phyloP scores from a whole-genome alignment of 2,888 invertebrate genomes.

The Malacosoma neustria region DNA sequence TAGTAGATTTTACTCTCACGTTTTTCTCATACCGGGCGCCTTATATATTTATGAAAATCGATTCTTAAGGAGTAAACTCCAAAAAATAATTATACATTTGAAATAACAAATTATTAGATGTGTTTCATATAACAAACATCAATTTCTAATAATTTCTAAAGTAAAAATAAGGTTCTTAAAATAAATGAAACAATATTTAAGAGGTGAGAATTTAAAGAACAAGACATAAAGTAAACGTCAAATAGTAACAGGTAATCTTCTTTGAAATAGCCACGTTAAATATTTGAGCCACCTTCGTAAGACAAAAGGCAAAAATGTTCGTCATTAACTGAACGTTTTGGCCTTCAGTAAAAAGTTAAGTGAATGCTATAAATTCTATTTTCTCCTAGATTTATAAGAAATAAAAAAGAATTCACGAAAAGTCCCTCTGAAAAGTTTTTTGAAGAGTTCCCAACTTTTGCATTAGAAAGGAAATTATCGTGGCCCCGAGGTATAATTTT shows the following conservation, averaged over 20 bases:
- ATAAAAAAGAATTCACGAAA: slow-evolving; percentile 38
- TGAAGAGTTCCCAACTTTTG: slow-evolving; percentile 43
- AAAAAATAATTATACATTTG: too few relatives aligned
- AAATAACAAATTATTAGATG: too few relatives aligned
- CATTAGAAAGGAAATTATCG: slow-evolving; percentile 59
- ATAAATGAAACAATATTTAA: not conserved
- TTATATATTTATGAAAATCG: too few relatives aligned
- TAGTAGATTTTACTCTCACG: too few relatives aligned
- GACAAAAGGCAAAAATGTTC: slow-evolving; percentile 16
- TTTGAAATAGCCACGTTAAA: slow-evolving; percentile 2
- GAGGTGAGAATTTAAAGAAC: not conserved
- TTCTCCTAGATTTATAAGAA: slow-evolving; percentile 41
- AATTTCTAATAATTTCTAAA: too few relatives aligned
- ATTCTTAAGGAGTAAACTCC: too few relatives aligned
- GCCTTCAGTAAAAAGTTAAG: slow-evolving; percentile 25
- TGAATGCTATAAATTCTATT: slow-evolving; percentile 39
- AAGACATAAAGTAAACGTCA: slow-evolving; percentile 1
- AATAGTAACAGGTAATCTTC: slow-evolving; percentile 4
- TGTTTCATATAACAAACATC: too few relatives aligned
- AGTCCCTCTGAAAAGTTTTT: slow-evolving; percentile 31
- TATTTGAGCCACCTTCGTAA: slow-evolving; percentile 4
- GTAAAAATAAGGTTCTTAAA: not conserved
- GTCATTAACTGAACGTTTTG: slow-evolving; percentile 23
- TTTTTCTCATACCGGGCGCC: too few relatives aligned
- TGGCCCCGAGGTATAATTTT: slow-evolving; percentile 46